Percentiles rank a stretch among this genome's conserved stretches.
phyloP scores from a whole-genome alignment of 2,797 vertebrate species.

The Gila robusta region DNA sequence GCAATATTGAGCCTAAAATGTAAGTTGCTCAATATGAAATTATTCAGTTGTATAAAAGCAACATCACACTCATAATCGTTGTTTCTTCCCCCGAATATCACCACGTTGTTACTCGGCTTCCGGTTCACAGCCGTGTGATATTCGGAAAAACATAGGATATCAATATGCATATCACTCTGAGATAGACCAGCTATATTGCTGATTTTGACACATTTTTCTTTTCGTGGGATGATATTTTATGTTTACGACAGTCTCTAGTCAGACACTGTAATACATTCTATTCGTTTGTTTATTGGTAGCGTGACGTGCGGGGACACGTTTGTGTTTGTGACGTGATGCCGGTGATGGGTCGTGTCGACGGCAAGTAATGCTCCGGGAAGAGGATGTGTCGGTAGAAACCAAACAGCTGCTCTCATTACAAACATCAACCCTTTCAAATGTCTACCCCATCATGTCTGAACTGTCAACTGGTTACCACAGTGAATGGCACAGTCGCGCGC shows the following conservation, averaged over 20 bases:
- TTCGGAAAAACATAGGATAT: background rate
- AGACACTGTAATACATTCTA: background rate
- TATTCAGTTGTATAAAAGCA: background rate
- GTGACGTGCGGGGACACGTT: constrained; percentile 5
- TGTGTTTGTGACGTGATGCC: constrained; percentile 38
- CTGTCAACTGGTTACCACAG: constrained; percentile 18
- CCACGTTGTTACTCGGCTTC: background rate
- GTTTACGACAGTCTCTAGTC: background rate
- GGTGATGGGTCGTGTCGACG: background rate
- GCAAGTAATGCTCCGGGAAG: background rate
- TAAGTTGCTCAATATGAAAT: background rate
- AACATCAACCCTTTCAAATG: background rate
- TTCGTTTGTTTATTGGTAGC: background rate
- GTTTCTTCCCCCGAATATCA: background rate
- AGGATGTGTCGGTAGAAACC: background rate
- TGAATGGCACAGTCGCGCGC: background rate
- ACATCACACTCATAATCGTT: background rate
- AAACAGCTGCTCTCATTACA: constrained; percentile 13
- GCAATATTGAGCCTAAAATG: background rate
- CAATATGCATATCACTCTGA: background rate
- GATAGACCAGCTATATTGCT: background rate
- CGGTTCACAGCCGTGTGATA: background rate
- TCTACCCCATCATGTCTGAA: constrained; percentile 12
- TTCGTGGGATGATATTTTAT: background rate
- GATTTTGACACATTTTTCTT: background rate